Base-by-base conservation (phyloP, 2,113 vertebrate genomes). In the Raja brachyura region DNA sequence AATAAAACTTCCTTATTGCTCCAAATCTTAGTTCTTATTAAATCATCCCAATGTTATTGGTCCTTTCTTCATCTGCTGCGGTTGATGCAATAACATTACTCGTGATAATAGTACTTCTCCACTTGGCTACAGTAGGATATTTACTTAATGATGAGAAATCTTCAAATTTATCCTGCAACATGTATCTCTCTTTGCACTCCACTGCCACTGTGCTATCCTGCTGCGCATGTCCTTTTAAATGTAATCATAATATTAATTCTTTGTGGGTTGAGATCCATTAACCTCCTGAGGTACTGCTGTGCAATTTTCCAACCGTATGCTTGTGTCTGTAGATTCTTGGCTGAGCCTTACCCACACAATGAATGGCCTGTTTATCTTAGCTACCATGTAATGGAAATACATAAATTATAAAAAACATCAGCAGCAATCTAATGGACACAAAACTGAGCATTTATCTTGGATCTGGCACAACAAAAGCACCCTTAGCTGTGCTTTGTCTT, bases 391-490 rank as follows among this genome's bases (percentile, higher is more conserved):
- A 92, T 92, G 90, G 90, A 92, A 92, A 73, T 92, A 48, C 90
- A 92, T 92, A 73, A 92, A 92, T 74, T 92, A 73, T 74, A 73
- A 74, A 48, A 92, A 92, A 73, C 33, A 92, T 92, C 68, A 92
- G 90, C 63, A 48, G 90, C 10, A 74, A 28, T 68, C 73, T 92
- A 92, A 92, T 92, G 66, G 90, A 74, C 33, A 74, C 66, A 92
- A 92, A 92, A 92, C 73, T 73, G 68, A 28, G 22, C 68, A 92
- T 92, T 74, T 73, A 73, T 92, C 90, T 92, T 92, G 33, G 90
- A 92, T 92, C 70, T 92, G 68, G 66, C 90, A 70, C 90, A 74
- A 18, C 39, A 74, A 68, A 73, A 28, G 66, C 68, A 54, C 59
- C 66, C 90, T 92, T 73, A 73, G 90, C 31, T 39, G 63, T 73